Percentiles rank a stretch among this genome's conserved stretches.
Conservation (phyloP, 2,888 invertebrate species). For the Oxystoma pomonae region DNA sequence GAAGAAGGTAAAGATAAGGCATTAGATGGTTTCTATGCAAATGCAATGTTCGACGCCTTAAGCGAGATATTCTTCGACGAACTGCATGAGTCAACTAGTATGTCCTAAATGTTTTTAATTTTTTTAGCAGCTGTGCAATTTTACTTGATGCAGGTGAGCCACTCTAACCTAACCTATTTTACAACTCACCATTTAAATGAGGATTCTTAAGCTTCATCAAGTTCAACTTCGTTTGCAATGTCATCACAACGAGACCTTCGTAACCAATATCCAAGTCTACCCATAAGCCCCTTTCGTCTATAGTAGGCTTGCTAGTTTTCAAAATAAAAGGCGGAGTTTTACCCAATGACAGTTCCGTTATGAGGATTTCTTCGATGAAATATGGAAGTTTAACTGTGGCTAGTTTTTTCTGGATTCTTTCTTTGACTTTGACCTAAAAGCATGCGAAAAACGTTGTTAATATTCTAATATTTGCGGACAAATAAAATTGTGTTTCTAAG, state of each 20-base stretch:
- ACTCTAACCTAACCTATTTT: neutral
- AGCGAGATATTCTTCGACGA: no score
- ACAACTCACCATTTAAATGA: slow-evolving; percentile 30
- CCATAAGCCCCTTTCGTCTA: slow-evolving; percentile 86
- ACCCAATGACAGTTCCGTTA: slow-evolving; percentile 72
- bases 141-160: no score
- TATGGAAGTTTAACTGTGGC: slow-evolving; percentile 82
- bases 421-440: slow-evolving; percentile 57
- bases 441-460: neutral
- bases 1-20: no score
- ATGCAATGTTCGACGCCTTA: no score
- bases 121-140: no score
- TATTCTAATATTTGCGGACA: no score
- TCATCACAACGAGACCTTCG: slow-evolving; percentile 73
- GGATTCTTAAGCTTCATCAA: slow-evolving; percentile 61
- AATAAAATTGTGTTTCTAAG: no score
- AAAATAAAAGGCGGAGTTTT: slow-evolving; percentile 63
- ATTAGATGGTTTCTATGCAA: no score
- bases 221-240: slow-evolving; percentile 85
- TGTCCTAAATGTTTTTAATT: no score
- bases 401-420: slow-evolving; percentile 81
- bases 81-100: no score
- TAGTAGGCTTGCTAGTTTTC: slow-evolving; percentile 58
- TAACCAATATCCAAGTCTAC: slow-evolving; percentile 79
- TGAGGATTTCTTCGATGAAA: slow-evolving; percentile 78